Evolutionary conservation across 2,888 invertebrate species (phyloP).

Genomic region (Myopa testacea): DNA sequence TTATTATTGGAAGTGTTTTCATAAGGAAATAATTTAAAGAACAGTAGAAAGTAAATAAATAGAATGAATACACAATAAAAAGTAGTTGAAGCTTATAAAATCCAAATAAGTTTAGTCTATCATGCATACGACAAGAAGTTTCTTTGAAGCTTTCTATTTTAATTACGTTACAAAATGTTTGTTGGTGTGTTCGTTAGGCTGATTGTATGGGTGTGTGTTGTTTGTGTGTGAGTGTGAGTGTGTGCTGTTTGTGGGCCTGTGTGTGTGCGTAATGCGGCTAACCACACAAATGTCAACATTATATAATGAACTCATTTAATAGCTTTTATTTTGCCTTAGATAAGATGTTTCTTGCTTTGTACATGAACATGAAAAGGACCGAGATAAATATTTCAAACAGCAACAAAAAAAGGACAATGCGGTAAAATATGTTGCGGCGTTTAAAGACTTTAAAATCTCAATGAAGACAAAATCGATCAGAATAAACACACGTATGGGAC

Average conservation of each 20-base stretch:
- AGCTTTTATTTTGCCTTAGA: neutral
- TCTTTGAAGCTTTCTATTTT: neutral
- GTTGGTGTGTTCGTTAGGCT: neutral
- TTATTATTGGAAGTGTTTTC: neutral
- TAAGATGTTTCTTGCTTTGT: neutral
- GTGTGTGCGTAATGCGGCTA: neutral
- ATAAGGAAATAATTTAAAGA: neutral
- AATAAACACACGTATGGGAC: neutral
- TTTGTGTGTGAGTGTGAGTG: neutral
- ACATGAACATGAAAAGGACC: neutral
- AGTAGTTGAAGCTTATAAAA: too few relatives aligned
- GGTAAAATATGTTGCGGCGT: neutral
- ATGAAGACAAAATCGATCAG: neutral
- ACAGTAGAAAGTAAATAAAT: too few relatives aligned
- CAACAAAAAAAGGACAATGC: neutral
- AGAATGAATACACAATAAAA: too few relatives aligned
- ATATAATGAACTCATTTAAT: constrained; percentile 22
- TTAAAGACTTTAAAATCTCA: neutral
- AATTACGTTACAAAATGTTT: neutral
- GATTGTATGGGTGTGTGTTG: neutral
- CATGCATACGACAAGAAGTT: constrained; percentile 13
- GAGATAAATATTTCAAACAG: neutral
- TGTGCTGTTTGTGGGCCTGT: neutral
- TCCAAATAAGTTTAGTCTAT: too few relatives aligned
- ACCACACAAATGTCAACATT: constrained; percentile 26